Evolutionary conservation across 2,113 vertebrate genomes (phyloP).

Genomic region (Megalops atlanticus): DNA sequence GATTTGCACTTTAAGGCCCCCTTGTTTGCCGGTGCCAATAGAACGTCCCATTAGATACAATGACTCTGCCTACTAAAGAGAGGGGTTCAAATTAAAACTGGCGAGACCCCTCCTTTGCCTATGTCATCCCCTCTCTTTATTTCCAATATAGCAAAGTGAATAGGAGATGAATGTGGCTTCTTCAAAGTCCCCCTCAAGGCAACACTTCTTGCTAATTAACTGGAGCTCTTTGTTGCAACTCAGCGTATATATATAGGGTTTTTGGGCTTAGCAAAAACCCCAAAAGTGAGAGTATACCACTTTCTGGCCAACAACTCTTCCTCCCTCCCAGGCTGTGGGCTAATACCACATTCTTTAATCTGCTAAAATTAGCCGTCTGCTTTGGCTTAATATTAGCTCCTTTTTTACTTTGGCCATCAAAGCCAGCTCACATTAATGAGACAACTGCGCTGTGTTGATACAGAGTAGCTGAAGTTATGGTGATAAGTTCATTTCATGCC

Average conservation of each 20-base stretch:
- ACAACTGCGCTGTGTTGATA: neutral
- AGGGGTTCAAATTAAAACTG: conserved; percentile 62
- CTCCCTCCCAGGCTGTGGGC: conserved; percentile 9
- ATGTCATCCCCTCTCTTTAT: conserved; percentile 54
- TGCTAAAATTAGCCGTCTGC: conserved; percentile 19
- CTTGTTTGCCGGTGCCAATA: conserved; percentile 57
- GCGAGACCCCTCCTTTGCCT: conserved; percentile 52
- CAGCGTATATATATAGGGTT: conserved; percentile 59
- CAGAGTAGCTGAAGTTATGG: neutral
- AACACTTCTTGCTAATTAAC: conserved; percentile 66
- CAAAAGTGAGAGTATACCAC: conserved; percentile 25
- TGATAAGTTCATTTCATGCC: neutral
- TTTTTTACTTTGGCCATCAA: neutral
- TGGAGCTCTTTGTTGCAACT: conserved; percentile 65
- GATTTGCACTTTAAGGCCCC: conserved; percentile 51
- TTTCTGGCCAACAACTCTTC: conserved; percentile 21
- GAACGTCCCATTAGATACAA: conserved; percentile 68
- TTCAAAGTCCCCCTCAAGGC: conserved; percentile 66
- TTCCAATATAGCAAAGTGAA: conserved; percentile 61
- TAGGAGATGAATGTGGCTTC: conserved; percentile 62
- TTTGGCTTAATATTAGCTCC: neutral
- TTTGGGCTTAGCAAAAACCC: conserved; percentile 48
- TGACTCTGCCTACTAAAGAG: conserved; percentile 65
- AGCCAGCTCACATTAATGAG: neutral
- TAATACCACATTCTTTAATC: conserved; percentile 24